phyloP scores from a whole-genome alignment of 1,140 invertebrate species.

The Drosophila pallidifrons region DNA sequence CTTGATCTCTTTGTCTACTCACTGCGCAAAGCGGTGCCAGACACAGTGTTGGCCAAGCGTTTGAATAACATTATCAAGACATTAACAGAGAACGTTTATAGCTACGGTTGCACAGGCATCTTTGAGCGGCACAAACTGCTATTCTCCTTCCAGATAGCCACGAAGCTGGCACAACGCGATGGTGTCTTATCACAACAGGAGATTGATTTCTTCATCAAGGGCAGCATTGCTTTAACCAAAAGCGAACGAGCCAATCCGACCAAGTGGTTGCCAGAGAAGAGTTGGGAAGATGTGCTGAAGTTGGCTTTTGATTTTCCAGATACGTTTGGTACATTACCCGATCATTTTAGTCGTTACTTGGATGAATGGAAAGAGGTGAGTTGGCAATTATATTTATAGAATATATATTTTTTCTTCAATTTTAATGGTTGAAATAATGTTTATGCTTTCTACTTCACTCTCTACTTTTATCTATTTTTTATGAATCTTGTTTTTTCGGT shows the following conservation, averaged over 20 bases:
- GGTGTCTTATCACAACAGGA: conserved; percentile 88
- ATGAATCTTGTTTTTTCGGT: conserved; percentile 39
- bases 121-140: conserved; percentile 96
- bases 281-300: conserved; percentile 93
- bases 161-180: conserved; percentile 91
- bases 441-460: conserved; percentile 43
- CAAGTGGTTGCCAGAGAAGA: conserved; percentile 89
- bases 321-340: conserved; percentile 88
- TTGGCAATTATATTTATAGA: conserved; percentile 30
- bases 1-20: conserved; percentile 93
- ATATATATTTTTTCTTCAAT: neutral
- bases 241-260: conserved; percentile 88
- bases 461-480: conserved; percentile 40
- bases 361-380: conserved; percentile 88
- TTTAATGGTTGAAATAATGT: conserved; percentile 32
- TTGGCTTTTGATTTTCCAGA: conserved; percentile 89
- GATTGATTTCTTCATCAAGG: conserved; percentile 96
- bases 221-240: conserved; percentile 91
- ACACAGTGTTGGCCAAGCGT: conserved; percentile 89
- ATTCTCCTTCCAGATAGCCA: conserved; percentile 95
- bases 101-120: conserved; percentile 95
- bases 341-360: conserved; percentile 87
- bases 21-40: conserved; percentile 91
- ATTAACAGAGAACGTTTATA: conserved; percentile 94
- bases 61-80: conserved; percentile 93